These are phyloP conservation scores for Drosophila pachea DNA, from an alignment of 1,140 invertebrate species.

Conservation along the genomic window DNA sequence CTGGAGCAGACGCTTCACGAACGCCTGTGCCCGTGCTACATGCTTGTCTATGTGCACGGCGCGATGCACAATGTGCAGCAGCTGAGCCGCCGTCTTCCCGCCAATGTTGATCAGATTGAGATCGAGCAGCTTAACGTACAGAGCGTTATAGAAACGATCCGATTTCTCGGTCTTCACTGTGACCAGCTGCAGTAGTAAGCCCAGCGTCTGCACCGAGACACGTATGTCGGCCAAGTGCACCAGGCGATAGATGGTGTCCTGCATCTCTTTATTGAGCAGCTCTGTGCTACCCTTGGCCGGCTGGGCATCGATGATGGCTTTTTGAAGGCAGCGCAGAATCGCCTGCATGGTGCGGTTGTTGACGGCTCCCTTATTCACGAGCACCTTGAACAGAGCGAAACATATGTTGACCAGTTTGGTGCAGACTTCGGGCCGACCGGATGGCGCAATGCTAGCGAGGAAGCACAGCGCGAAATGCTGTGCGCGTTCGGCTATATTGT, in stretches of 20 bases:
- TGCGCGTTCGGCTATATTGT: conserved; percentile 89
- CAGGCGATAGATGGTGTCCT: conserved; percentile 91
- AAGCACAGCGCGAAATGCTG: conserved; percentile 97
- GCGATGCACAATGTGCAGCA: conserved; percentile 93
- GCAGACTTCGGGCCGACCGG: conserved; percentile 88
- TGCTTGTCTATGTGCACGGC: conserved; percentile 90
- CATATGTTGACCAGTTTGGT: conserved; percentile 93
- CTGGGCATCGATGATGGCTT: conserved; percentile 72
- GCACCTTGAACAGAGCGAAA: conserved; percentile 96
- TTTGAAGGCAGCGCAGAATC: conserved; percentile 80
- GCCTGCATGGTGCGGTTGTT: conserved; percentile 95
- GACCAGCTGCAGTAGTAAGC: conserved; percentile 91
- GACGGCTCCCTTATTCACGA: conserved; percentile 93
- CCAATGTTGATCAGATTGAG: conserved; percentile 83
- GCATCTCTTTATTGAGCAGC: conserved; percentile 75
- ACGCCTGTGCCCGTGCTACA: conserved; percentile 86
- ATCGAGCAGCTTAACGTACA: conserved; percentile 93
- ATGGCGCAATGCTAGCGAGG: conserved; percentile 85
- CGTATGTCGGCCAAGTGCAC: conserved; percentile 92
- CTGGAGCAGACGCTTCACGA: conserved; percentile 94
- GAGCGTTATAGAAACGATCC: conserved; percentile 90
- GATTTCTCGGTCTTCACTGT: conserved; percentile 80
- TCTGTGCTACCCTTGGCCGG: conserved; percentile 61
- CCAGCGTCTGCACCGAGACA: conserved; percentile 91
- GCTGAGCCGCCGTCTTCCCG: conserved; percentile 88